phyloP scores from a whole-genome alignment of 2,797 vertebrate species.

The Manis pentadactyla region DNA sequence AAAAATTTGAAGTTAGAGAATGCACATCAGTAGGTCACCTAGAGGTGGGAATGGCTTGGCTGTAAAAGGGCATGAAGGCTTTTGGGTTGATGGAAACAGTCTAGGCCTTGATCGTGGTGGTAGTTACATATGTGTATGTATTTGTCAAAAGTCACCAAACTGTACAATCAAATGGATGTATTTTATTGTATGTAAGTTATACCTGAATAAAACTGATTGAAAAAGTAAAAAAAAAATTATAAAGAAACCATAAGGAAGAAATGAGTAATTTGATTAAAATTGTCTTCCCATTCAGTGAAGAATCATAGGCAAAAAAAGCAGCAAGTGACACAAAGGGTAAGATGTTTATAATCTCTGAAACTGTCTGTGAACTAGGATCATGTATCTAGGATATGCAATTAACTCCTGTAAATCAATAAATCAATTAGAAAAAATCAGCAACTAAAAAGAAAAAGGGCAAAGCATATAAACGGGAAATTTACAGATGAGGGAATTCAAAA shows the following conservation, averaged over 20 bases:
- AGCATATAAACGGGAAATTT: background rate
- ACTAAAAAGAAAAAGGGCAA: background rate
- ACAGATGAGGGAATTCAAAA: background rate
- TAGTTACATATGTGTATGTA: background rate
- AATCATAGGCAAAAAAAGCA: background rate
- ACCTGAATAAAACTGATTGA: background rate
- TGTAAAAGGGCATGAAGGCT: background rate
- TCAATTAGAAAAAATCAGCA: background rate
- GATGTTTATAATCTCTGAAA: background rate
- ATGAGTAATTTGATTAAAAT: background rate
- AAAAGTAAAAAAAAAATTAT: background rate
- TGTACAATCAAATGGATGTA: background rate
- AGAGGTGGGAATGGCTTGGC: background rate
- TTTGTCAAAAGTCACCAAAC: background rate
- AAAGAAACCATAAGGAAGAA: background rate
- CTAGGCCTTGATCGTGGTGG: background rate
- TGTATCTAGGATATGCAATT: background rate
- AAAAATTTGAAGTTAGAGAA: background rate
- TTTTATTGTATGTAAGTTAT: background rate
- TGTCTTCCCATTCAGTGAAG: background rate
- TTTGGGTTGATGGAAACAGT: background rate
- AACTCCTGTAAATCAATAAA: background rate
- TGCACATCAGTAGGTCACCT: background rate
- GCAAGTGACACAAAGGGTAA: background rate
- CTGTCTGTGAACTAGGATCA: background rate